Conservation (phyloP, 2,797 vertebrate genomes). For the Poecilia wingei region DNA sequence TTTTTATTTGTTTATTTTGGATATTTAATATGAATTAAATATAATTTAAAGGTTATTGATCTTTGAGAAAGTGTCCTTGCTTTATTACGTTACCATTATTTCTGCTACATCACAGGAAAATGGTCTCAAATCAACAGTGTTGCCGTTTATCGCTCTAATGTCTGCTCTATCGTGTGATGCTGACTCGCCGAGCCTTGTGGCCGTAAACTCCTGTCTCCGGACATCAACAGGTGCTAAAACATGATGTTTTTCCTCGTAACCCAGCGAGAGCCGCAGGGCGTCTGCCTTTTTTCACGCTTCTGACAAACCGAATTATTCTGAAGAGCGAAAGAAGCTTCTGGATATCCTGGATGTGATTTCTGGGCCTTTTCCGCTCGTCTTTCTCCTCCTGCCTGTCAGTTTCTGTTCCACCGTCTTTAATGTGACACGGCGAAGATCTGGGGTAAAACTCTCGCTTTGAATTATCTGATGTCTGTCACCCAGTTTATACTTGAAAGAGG, state of each 20-base stretch:
- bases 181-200: background rate
- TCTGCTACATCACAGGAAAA: no score
- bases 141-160: no score
- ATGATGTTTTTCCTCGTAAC: constrained; percentile 40
- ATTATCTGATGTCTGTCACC: constrained; percentile 11
- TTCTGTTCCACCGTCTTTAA: constrained; percentile 4
- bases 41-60: no score
- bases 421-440: constrained; percentile 1
- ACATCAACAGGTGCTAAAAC: constrained; percentile 51
- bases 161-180: no score
- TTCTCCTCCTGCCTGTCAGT: background rate
- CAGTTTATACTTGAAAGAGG: constrained; percentile 4
- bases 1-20: no score
- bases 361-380: background rate
- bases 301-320: constrained; percentile 30
- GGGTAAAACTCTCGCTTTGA: constrained; percentile 12
- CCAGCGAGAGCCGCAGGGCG: constrained; percentile 28
- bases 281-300: constrained; percentile 26
- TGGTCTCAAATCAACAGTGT: no score
- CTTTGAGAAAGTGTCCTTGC: no score
- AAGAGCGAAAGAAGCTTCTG: constrained; percentile 3
- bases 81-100: no score
- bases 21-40: no score
- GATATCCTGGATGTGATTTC: constrained; percentile 17
- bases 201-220: constrained; percentile 33